Base-by-base conservation (phyloP, 1,140 invertebrate species). In the Agraylea sexmaculata region DNA sequence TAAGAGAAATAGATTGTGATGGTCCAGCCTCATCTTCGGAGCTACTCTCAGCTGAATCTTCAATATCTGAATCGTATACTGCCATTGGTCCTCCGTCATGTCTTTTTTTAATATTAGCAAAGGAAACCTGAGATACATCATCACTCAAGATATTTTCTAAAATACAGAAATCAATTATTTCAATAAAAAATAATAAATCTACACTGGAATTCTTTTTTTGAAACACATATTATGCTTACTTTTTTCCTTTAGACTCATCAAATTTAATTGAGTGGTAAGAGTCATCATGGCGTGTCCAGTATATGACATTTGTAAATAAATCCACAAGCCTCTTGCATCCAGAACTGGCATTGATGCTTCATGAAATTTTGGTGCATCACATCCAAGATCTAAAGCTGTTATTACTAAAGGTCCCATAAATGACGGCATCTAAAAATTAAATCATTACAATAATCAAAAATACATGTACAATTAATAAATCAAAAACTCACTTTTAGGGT, bases 201-300 rank as follows among this genome's bases (percentile, higher is more conserved):
- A 12, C 22, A 17, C 15, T 17, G 6, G 18, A 10, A 28, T 17
- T 27, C 6, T 38, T 27, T 28, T 29, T 27, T 38, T 10, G 1
- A 27, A 38, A 25, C n/a, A 25, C 28, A 34, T 22, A 41, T 17
- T 15, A 41, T 6, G 23, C 19, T 39, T 32, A 35, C 42, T 34
- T 28, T 39, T 47, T 7, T 42, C 63, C 43, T 77, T 79, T 6
- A 96, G 66, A 55, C 89, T 92, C 75, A 96, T 78, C 23, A 98
- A 67, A 68, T 98, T 96, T 18, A 97, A 63, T 59, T 94, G 91
- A 0, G 93, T 97, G 53, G 91, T 87, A n/a, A 98, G 75, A 1
- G 85, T 90, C 69, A 97, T 83, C 39, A 80, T 75, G 19, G 89
- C 76, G 34, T 78, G 75, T 21, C 94, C 94, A 50, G 84, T 78